Evolutionary conservation across 2,113 vertebrate species (phyloP).

Genomic region (Melospiza melodia): DNA sequence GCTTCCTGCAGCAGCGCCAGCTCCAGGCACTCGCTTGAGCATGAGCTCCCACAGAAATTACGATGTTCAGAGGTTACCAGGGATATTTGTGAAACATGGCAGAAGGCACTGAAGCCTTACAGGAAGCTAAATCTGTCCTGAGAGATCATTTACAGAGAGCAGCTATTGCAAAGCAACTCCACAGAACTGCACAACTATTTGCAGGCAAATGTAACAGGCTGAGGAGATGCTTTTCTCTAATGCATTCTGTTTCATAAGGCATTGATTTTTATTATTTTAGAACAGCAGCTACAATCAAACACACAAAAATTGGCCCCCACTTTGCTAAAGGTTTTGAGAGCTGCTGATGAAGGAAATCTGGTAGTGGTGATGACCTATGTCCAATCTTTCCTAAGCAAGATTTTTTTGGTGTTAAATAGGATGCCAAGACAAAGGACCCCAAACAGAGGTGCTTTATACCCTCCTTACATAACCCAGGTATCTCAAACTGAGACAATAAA

Average conservation of each 20-base stretch:
- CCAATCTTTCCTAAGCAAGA: neutral
- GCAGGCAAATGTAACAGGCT: neutral
- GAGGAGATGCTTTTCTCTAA: neutral
- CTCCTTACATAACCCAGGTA: neutral
- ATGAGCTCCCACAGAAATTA: neutral
- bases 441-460: neutral
- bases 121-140: neutral
- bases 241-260: conserved; percentile 20
- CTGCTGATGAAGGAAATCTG: neutral
- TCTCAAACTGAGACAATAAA: neutral
- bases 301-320: neutral
- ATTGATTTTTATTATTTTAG: conserved; percentile 28
- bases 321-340: neutral
- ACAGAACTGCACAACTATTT: neutral
- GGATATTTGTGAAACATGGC: neutral
- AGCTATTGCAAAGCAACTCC: neutral
- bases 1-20: neutral
- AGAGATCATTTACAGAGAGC: neutral
- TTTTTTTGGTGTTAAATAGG: neutral
- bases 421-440: neutral
- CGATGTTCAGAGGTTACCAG: neutral
- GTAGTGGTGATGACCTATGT: neutral
- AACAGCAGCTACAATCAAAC: neutral
- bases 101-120: neutral
- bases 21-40: neutral